A percentile compares a stretch with the other conserved stretches of the same genome.
Evolutionary conservation across 2,888 invertebrate genomes (phyloP).

Genomic region (Andrena bucephala): DNA sequence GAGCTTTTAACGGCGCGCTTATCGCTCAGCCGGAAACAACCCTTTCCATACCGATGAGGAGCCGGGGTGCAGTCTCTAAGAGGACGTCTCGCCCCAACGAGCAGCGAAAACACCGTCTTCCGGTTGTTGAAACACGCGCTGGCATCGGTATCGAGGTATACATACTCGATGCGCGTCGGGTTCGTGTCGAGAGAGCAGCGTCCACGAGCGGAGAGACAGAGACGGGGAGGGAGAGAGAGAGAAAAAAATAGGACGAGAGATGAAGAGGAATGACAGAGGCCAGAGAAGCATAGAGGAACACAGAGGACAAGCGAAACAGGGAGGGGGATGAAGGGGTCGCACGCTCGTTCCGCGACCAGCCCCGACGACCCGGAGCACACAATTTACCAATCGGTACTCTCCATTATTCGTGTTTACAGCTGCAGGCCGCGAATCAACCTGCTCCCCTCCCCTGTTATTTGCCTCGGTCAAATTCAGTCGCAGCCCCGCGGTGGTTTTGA

Average conservation of each 20-base stretch:
- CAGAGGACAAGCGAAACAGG: neutral
- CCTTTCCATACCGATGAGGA: slow-evolving; percentile 32
- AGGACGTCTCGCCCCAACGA: neutral
- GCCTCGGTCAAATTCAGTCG: slow-evolving; percentile 78
- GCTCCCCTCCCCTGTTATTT: slow-evolving; percentile 75
- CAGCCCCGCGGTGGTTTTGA: slow-evolving; percentile 78
- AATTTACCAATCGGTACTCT: slow-evolving; percentile 81
- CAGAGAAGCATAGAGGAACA: neutral
- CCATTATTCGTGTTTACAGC: slow-evolving; percentile 82
- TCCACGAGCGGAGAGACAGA: neutral
- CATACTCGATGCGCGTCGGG: too few species aligned
- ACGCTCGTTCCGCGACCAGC: slow-evolving; percentile 46
- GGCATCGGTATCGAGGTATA: neutral
- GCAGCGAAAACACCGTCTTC: slow-evolving; percentile 13
- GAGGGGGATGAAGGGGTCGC: neutral
- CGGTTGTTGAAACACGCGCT: slow-evolving; percentile 12
- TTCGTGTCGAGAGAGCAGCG: neutral
- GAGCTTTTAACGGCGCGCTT: slow-evolving; percentile 50
- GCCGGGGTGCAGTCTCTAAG: too few species aligned
- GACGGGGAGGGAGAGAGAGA: neutral
- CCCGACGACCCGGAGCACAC: slow-evolving; percentile 74
- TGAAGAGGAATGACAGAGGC: slow-evolving; percentile 34
- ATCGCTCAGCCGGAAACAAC: slow-evolving; percentile 49
- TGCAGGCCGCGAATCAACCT: slow-evolving; percentile 79
- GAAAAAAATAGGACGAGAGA: slow-evolving; percentile 8